These are phyloP conservation scores for Tamandua tetradactyla DNA, from an alignment of 2,797 vertebrate species.

Conservation along the genomic window DNA sequence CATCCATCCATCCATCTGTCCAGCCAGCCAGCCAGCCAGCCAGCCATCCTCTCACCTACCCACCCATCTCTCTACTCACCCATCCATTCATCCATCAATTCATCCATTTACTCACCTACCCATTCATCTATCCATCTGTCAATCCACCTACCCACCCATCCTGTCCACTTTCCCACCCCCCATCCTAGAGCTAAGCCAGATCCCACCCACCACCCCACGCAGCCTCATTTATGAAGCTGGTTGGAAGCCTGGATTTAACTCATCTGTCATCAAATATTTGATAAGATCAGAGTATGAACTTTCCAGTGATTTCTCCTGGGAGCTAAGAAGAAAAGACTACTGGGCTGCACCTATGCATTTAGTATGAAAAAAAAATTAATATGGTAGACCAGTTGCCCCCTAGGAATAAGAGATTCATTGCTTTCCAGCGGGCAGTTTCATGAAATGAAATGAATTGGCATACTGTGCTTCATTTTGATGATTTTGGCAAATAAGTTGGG, in stretches of 20 bases:
- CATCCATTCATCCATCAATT: too few species aligned
- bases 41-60: too few species aligned
- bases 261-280: background rate
- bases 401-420: background rate
- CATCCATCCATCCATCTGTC: too few species aligned
- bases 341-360: rapidly evolving
- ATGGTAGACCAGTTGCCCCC: background rate
- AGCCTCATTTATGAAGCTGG: background rate
- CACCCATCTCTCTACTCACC: too few species aligned
- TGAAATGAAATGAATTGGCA: background rate
- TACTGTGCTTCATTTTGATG: background rate
- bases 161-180: too few species aligned
- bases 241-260: rapidly evolving
- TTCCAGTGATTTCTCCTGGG: rapidly evolving
- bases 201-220: background rate
- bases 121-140: too few species aligned
- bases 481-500: conserved; percentile 29
- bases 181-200: background rate
- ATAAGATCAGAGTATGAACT: background rate
- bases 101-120: too few species aligned
- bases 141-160: too few species aligned
- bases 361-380: background rate
- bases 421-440: background rate
- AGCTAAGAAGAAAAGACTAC: background rate
- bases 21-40: too few species aligned